A percentile compares a stretch with the other conserved stretches of the same genome.
phyloP scores from a whole-genome alignment of 2,888 invertebrate genomes.

The Microplitis deprimator region DNA sequence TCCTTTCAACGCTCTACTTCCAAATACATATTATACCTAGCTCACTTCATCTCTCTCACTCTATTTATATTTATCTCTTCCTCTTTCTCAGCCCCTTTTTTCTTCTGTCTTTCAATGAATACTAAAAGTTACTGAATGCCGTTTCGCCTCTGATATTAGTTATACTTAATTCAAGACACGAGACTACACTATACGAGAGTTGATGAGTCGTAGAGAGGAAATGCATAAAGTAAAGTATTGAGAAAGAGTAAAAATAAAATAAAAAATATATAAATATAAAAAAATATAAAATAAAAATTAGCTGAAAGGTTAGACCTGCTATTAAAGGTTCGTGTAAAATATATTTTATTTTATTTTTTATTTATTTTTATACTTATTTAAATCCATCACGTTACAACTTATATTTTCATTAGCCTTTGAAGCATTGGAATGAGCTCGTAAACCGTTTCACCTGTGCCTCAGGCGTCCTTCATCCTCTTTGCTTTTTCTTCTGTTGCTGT shows the following conservation, averaged over 20 bases:
- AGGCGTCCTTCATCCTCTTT: constrained; percentile 47
- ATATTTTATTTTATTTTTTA: neutral
- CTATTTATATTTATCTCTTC: neutral
- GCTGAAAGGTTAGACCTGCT: constrained; percentile 39
- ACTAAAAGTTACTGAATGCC: constrained; percentile 67
- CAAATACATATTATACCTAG: constrained; percentile 39
- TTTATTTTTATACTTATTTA: constrained; percentile 60
- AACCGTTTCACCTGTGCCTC: constrained; percentile 52
- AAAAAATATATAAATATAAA: neutral
- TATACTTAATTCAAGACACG: constrained; percentile 69
- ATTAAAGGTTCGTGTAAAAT: constrained; percentile 25
- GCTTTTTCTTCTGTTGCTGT: too few species aligned
- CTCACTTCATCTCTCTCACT: constrained; percentile 23
- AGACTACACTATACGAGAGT: constrained; percentile 54
- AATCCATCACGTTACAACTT: constrained; percentile 66
- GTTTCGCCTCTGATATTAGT: constrained; percentile 65
- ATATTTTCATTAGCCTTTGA: constrained; percentile 70
- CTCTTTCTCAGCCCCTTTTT: constrained; percentile 14
- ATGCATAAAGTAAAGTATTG: constrained; percentile 18
- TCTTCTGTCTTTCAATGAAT: constrained; percentile 66
- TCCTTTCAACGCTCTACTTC: constrained; percentile 53
- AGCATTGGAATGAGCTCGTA: constrained; percentile 48
- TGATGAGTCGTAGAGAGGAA: constrained; percentile 52
- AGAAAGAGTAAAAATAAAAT: constrained; percentile 32
- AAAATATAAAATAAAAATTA: constrained; percentile 36